Evolutionary conservation across 1,140 invertebrate genomes (phyloP).

Genomic region (Heliconius eleuchia): DNA sequence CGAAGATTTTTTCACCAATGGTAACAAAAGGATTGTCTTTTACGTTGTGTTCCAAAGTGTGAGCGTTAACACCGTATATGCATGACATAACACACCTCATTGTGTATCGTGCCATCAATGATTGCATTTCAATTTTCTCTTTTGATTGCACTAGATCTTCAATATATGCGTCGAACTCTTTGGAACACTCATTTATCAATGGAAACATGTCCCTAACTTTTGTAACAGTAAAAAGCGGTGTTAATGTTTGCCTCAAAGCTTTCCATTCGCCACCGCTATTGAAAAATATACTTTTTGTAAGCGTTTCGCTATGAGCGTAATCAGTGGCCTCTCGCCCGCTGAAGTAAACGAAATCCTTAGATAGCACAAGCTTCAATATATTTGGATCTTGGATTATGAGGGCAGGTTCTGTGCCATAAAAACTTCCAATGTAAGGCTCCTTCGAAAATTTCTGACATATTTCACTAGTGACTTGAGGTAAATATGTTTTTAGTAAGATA

Average conservation of each 20-base stretch:
- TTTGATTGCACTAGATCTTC: constrained; percentile 16
- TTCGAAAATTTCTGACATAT: constrained; percentile 41
- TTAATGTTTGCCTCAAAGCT: constrained; percentile 41
- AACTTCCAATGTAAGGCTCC: constrained; percentile 41
- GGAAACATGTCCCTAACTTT: constrained; percentile 53
- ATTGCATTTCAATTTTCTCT: constrained; percentile 26
- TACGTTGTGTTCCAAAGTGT: not conserved
- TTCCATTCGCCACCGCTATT: constrained; percentile 45
- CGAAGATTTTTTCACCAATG: not conserved
- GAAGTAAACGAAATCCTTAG: constrained; percentile 45
- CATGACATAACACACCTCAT: constrained; percentile 45
- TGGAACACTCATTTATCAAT: constrained; percentile 41
- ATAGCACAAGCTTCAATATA: constrained; percentile 36
- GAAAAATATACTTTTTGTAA: constrained; percentile 44
- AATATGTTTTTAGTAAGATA: constrained; percentile 35
- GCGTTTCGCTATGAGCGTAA: constrained; percentile 31
- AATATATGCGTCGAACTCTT: constrained; percentile 27
- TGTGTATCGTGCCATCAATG: constrained; percentile 37
- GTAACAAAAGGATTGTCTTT: not conserved
- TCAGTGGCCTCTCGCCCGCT: constrained; percentile 40
- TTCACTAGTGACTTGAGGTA: constrained; percentile 28
- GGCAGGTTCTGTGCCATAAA: constrained; percentile 41
- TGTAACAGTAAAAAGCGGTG: constrained; percentile 39
- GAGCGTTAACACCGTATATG: constrained; percentile 36
- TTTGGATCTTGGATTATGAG: constrained; percentile 46